A percentile compares a stretch with the other conserved stretches of the same genome.
phyloP scores from a whole-genome alignment of 2,888 invertebrate species.

The Amitus sp. region DNA sequence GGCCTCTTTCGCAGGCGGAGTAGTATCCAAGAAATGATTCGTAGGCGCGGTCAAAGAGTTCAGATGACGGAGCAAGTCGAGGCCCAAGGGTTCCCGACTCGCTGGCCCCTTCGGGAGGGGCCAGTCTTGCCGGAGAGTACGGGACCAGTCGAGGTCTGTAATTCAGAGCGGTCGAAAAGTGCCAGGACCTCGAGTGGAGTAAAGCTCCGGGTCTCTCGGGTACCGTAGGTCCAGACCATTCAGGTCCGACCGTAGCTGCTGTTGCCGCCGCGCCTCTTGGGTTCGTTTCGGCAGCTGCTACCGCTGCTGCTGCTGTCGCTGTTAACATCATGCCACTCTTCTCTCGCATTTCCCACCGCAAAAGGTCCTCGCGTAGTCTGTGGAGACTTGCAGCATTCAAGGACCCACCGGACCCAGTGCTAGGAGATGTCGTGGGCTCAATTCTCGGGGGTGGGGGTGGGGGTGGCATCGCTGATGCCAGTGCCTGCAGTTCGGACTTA shows the following conservation, averaged over 20 bases:
- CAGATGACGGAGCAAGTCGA: constrained; percentile 17
- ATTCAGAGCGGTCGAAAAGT: constrained; percentile 43
- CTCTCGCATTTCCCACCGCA: constrained; percentile 64
- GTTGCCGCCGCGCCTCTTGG: constrained; percentile 63
- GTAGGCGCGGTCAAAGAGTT: constrained; percentile 28
- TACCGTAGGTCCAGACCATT: constrained; percentile 41
- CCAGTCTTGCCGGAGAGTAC: constrained; percentile 52
- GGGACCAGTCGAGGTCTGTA: constrained; percentile 46
- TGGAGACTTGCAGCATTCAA: constrained; percentile 59
- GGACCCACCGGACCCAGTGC: constrained; percentile 57
- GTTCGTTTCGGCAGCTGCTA: constrained; percentile 52
- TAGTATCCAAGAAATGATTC: constrained; percentile 34
- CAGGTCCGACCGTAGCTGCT: constrained; percentile 55
- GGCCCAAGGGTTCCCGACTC: constrained; percentile 16
- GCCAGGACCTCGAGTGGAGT: constrained; percentile 56
- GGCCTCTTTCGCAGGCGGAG: constrained; percentile 37
- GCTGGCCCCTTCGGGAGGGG: constrained; percentile 36
- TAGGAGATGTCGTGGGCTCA: constrained; percentile 42
- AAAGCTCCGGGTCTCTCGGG: constrained; percentile 52
- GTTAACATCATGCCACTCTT: constrained; percentile 59
- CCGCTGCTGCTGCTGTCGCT: constrained; percentile 55
- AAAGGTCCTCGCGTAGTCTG: constrained; percentile 58
- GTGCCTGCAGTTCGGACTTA: constrained; percentile 62
- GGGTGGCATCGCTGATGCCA: constrained; percentile 63
- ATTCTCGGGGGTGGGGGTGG: constrained; percentile 45